Conservation (phyloP, 1,140 invertebrate genomes). For the Hestina assimilis region DNA sequence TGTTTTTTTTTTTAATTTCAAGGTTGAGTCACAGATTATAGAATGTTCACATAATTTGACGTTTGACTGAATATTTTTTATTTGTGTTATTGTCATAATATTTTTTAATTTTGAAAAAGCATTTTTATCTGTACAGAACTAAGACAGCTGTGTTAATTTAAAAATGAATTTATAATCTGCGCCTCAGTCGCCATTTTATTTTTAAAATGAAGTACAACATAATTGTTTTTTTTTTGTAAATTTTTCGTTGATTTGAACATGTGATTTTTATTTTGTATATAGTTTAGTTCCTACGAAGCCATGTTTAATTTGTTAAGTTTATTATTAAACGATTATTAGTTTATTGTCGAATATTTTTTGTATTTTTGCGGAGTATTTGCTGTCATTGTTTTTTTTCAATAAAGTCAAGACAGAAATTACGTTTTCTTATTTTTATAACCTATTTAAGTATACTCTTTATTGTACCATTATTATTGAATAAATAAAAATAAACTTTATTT, state of each 20-base stretch:
- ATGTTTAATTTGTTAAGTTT: slow-evolving; percentile 59
- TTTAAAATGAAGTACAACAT: slow-evolving; percentile 36
- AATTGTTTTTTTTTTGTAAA: slow-evolving; percentile 35
- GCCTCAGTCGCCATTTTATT: slow-evolving; percentile 16
- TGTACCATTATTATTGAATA: too few species aligned
- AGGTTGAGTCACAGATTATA: background rate
- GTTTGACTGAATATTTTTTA: background rate
- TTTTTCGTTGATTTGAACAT: slow-evolving; percentile 35
- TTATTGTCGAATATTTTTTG: slow-evolving; percentile 26
- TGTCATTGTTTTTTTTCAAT: slow-evolving; percentile 33
- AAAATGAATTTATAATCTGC: slow-evolving; percentile 19
- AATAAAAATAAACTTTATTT: too few species aligned
- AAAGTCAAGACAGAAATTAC: slow-evolving; percentile 23
- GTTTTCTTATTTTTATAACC: slow-evolving; percentile 14
- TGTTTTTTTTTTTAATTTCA: slow-evolving; percentile 4
- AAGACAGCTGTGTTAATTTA: background rate
- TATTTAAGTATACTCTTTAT: too few species aligned
- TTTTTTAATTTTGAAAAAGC: too few species aligned
- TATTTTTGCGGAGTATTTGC: slow-evolving; percentile 24
- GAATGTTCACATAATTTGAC: background rate
- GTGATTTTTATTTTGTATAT: slow-evolving; percentile 50
- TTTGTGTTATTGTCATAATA: too few species aligned
- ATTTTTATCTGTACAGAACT: too few species aligned
- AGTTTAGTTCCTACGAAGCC: slow-evolving; percentile 51
- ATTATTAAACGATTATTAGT: slow-evolving; percentile 34